Base-by-base conservation (phyloP, 1,140 invertebrate species). In the Nylanderia fulva region DNA sequence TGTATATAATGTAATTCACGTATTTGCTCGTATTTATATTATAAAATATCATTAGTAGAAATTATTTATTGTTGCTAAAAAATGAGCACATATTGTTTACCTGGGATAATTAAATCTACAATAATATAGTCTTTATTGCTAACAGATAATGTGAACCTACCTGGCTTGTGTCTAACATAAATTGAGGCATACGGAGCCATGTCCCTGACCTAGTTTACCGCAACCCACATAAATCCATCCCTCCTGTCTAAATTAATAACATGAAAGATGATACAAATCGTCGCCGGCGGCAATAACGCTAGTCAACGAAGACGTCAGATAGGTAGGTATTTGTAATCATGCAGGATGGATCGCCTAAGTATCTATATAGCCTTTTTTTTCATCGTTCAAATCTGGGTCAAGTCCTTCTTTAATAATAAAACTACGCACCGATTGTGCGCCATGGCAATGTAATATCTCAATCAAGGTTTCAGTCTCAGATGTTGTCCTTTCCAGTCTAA, bases 161-260 rank as follows among this genome's bases (percentile, higher is more conserved):
- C n/a, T 52, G 21, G 8, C 24, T 82, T 58, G 54, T 36, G 60
- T 36, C 80, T 79, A 61, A 42, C 36, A 33, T 24, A 58, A 9
- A 11, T 58, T 18, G 71, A 24, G 11, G 11, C 69, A 45, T 36
- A 36, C 27, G 56, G 39, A 61, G 8, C 18, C 11, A 6, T 74
- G 85, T 91, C 91, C 91, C 61, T 92, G 91, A 74, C 90, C 90
- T 71, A 79, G 76, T 89, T 92, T 29, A 21, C 21, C 63, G 18
- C 52, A 86, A 45, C 33, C 83, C 69, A 84, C 79, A 76, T 88
- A 66, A 92, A 90, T 88, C 68, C 64, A 77, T 84, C 77, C 79
- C 80, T 85, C 77, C 74, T 87, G 74, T 79, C 85, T 71, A 86
- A 91, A 87, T 80, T 87, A 87, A 91, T 87, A 66, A 77, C 54